Evolutionary conservation across 2,113 vertebrate genomes (phyloP).

Genomic region (Embiotoca jacksoni): DNA sequence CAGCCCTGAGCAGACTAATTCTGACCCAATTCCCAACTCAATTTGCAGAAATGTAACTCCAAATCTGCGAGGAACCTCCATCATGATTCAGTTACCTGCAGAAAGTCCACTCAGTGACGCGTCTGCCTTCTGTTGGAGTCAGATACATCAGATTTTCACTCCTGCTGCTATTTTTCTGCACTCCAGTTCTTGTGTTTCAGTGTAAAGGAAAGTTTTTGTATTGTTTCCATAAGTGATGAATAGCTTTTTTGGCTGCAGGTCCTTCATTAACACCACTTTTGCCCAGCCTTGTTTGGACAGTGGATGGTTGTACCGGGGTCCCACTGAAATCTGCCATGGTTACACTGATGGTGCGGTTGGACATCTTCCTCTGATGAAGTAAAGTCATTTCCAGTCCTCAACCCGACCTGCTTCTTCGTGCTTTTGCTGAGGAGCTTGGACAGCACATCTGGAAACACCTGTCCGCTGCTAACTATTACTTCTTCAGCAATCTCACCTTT

Average conservation of each 20-base stretch:
- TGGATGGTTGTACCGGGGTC: too few relatives aligned
- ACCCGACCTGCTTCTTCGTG: neutral
- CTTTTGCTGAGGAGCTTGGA: neutral
- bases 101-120: neutral
- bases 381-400: neutral
- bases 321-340: neutral
- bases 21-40: neutral
- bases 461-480: neutral
- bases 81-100: neutral
- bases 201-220: neutral
- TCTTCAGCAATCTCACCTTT: too few relatives aligned
- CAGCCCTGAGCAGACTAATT: neutral
- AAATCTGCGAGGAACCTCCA: neutral
- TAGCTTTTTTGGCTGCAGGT: neutral
- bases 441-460: too few relatives aligned
- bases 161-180: neutral
- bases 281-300: neutral
- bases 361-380: too few relatives aligned
- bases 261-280: neutral
- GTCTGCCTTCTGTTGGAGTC: too few relatives aligned
- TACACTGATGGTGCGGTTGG: neutral
- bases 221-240: too few relatives aligned
- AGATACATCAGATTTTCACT: too few relatives aligned
- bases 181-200: neutral
- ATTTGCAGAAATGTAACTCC: too few relatives aligned